Conservation (phyloP, 2,888 invertebrate genomes). For the Microplitis deprimator region DNA sequence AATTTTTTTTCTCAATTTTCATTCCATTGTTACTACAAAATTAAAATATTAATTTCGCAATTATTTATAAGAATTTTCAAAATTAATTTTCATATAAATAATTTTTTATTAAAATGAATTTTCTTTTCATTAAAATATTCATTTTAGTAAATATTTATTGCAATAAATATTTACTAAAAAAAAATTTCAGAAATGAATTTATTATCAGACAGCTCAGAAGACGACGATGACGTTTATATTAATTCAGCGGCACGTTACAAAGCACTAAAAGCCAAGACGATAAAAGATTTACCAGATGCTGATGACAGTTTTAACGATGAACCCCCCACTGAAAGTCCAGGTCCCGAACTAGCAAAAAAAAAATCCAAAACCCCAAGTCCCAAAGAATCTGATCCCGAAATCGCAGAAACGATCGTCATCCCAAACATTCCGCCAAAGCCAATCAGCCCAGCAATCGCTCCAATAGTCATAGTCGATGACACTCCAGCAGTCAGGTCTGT, state of each 20-base stretch:
- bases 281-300: background rate
- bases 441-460: background rate
- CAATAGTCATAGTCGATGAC: background rate
- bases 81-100: no score
- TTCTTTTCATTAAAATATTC: no score
- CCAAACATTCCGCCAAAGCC: background rate
- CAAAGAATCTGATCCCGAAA: background rate
- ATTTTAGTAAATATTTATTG: background rate
- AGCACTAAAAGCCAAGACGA: background rate
- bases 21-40: no score
- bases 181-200: background rate
- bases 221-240: background rate
- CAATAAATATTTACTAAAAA: background rate
- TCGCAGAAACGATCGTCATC: background rate
- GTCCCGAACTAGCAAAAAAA: background rate
- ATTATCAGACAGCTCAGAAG: constrained; percentile 6
- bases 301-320: background rate
- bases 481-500: background rate
- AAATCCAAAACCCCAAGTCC: background rate
- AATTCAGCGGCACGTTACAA: background rate
- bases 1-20: no score
- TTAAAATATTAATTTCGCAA: no score
- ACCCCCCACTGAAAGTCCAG: background rate
- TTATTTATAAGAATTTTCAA: no score
- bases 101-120: no score